Conservation (phyloP, 2,888 invertebrate species). For the Mesorhabditis spiculigera region DNA sequence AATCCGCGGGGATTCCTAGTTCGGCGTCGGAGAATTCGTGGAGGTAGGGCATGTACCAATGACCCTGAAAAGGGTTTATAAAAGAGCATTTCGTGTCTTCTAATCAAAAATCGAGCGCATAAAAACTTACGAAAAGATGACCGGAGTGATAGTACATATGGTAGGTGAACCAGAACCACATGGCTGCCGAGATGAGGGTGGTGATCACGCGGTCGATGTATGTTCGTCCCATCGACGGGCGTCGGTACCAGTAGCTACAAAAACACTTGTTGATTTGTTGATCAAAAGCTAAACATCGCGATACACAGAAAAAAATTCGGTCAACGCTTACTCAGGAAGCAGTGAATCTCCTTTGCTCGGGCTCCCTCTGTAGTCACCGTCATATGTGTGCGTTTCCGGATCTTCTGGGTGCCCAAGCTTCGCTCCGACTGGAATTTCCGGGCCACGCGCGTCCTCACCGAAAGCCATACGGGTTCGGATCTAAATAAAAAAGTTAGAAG, state of each 20-base stretch:
- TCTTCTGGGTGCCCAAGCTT: conserved; percentile 46
- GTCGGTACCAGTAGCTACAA: conserved; percentile 48
- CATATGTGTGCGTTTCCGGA: conserved; percentile 49
- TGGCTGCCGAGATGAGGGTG: conserved; percentile 39
- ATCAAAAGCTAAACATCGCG: background rate
- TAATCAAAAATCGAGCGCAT: background rate
- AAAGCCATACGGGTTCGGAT: conserved; percentile 35
- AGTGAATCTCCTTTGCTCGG: conserved; percentile 44
- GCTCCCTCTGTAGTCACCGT: conserved; percentile 44
- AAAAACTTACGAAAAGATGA: conserved; percentile 36
- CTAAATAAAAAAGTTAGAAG: conserved; percentile 10
- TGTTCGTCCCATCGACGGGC: conserved; percentile 45
- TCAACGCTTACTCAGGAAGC: conserved; percentile 38
- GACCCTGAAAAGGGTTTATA: conserved; percentile 34
- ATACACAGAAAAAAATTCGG: background rate
- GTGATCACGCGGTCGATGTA: conserved; percentile 46
- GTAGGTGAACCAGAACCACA: conserved; percentile 54
- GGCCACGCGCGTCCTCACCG: conserved; percentile 44
- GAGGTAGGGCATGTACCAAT: conserved; percentile 56
- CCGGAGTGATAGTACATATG: conserved; percentile 55
- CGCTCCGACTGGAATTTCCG: conserved; percentile 45
- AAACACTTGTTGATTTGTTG: too few species aligned
- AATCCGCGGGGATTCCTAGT: conserved; percentile 56
- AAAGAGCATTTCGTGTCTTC: background rate
- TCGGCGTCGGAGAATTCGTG: conserved; percentile 56